Evolutionary conservation across 35 echinoderm and acorn worm genomes (phyloP), one percentile per base, ranked within the genome.

Genomic region (Apostichopus parvimensis): DNA sequence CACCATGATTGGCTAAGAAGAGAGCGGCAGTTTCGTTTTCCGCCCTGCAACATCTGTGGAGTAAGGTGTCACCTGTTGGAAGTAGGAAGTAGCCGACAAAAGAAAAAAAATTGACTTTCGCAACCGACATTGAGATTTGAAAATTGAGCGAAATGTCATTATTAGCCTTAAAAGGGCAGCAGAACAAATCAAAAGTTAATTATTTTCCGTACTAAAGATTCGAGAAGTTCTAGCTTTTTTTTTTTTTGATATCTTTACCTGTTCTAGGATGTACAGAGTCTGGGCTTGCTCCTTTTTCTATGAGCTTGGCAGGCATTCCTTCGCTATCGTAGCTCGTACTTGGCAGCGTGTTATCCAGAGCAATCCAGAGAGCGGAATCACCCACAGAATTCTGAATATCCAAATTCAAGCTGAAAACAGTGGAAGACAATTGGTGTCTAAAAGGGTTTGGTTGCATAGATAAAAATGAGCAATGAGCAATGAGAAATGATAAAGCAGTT

Each of bases 181-280:
- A 45, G 34, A 45, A 45, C 34, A 45, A 45, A 45, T 45, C 34
- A 45, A 45, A 45, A 45, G 1, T 45, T 3, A 45, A 45, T 45
- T 45, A 45, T 45, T 45, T 45, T 45, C 34, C 34, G 1, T 45
- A 4, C 2, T 45, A 45, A n/a, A 45, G 34, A 45, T 45, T 4
- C 1, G 0, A 45, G 2, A 45, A 45, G 34, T 45, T 1, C 2
- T 45, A 4, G 34, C n/a, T 45, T 45, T 0, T 45, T 45, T 4
- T 1, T 45, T 45, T 45, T 4, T 45, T 45, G 34, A 45, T 45
- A 45, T 20, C 6, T 80, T 24, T 68, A 98, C 97, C 97, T 93
- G 97, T 98, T 54, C 93, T 95, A 28, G 95, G 93, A 73, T 96
- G 95, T 55, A 94, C 88, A 13, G 93, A 93, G 91, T 98, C 97